A percentile compares a stretch with the other conserved stretches of the same genome.
These are phyloP conservation scores for Scarus forsteni DNA, from an alignment of 2,797 vertebrate genomes.

Conservation along the genomic window DNA sequence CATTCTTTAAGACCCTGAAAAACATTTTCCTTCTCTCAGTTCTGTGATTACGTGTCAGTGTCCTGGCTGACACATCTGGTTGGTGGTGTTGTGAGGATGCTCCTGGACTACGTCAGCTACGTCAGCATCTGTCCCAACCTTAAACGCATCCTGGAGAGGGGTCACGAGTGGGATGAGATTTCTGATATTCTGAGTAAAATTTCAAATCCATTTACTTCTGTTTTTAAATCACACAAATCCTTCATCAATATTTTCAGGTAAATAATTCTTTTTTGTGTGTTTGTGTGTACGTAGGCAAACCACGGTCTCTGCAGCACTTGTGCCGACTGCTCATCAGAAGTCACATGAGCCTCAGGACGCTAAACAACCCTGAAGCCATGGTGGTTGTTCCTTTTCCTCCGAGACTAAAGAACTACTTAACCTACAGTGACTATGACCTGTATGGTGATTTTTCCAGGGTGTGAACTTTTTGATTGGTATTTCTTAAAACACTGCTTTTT, in stretches of 20 bases:
- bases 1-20: not conserved
- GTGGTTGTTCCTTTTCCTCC: slow-evolving; percentile 83
- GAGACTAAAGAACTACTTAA: slow-evolving; percentile 84
- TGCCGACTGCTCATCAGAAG: slow-evolving; percentile 89
- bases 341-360: slow-evolving; percentile 79
- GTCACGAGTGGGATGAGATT: slow-evolving; percentile 89
- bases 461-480: slow-evolving; percentile 1
- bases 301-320: slow-evolving; percentile 88
- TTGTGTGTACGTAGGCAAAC: slow-evolving; percentile 81
- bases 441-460: slow-evolving; percentile 61
- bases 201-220: not conserved
- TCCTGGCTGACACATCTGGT: slow-evolving; percentile 86
- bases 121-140: slow-evolving; percentile 87
- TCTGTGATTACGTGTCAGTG: slow-evolving; percentile 91
- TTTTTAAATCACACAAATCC: not conserved
- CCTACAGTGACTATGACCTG: slow-evolving; percentile 87
- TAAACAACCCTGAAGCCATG: slow-evolving; percentile 81
- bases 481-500: no score
- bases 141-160: slow-evolving; percentile 80
- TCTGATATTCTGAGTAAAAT: slow-evolving; percentile 86
- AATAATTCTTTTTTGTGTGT: not conserved
- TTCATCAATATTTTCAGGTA: not conserved
- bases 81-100: slow-evolving; percentile 82
- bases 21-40: slow-evolving; percentile 64
- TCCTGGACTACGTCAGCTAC: slow-evolving; percentile 89